These are phyloP conservation scores for Acanthis flammea DNA, from an alignment of 2,797 vertebrate genomes.

Conservation along the genomic window DNA sequence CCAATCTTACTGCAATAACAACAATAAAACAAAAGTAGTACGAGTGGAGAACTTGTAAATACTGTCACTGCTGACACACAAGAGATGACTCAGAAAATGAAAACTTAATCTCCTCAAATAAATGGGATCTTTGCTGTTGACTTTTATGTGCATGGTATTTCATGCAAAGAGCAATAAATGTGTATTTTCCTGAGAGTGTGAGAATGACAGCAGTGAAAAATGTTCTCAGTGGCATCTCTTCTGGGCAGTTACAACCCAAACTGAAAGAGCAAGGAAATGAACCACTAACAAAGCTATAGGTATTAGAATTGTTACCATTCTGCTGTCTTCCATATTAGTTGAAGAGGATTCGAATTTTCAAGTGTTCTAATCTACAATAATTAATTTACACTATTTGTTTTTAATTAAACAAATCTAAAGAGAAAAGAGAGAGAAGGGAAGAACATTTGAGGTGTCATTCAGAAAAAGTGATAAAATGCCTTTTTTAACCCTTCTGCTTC, in stretches of 20 bases:
- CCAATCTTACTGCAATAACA: background rate
- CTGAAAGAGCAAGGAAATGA: background rate
- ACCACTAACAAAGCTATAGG: background rate
- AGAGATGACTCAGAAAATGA: background rate
- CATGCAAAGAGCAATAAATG: background rate
- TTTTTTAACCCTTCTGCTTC: background rate
- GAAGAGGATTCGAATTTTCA: background rate
- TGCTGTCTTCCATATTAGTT: background rate
- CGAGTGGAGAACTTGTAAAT: background rate
- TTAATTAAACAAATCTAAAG: background rate
- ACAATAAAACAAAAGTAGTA: background rate
- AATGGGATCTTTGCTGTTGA: background rate
- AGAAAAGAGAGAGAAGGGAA: rapidly evolving
- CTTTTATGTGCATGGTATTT: background rate
- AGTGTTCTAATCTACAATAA: background rate
- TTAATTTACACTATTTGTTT: background rate
- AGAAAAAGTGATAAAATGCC: background rate
- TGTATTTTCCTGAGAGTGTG: background rate
- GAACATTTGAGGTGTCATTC: background rate
- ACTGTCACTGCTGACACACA: background rate
- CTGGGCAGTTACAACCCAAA: background rate
- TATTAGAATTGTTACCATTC: background rate
- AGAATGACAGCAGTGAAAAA: background rate
- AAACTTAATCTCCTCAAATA: background rate
- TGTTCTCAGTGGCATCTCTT: background rate